Percentiles rank a stretch among this genome's conserved stretches.
Evolutionary conservation across 35 echinoderm and acorn worm genomes (phyloP).

Genomic region (Ophiothrix spiculata): DNA sequence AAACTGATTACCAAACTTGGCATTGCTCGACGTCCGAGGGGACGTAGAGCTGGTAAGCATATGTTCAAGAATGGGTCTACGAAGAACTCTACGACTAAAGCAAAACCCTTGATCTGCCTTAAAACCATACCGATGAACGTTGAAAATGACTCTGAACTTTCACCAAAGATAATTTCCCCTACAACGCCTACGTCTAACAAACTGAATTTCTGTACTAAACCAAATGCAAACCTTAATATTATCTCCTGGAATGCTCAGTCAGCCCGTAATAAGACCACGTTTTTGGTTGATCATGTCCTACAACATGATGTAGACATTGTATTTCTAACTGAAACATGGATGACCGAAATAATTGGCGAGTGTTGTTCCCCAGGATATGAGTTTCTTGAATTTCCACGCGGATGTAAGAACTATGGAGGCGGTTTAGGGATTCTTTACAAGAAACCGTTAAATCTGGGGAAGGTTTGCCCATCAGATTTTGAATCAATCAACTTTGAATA

Average conservation of each 20-base stretch:
- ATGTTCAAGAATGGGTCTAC: background rate
- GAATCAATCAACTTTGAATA: background rate
- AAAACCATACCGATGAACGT: background rate
- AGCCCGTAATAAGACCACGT: background rate
- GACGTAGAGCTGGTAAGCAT: background rate
- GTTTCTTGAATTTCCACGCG: background rate
- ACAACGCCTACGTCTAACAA: background rate
- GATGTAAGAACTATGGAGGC: background rate
- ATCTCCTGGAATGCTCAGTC: background rate
- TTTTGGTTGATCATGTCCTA: background rate
- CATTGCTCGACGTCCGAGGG: background rate
- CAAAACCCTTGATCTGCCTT: background rate
- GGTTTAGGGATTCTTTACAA: background rate
- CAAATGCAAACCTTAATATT: background rate
- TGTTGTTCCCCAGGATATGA: background rate
- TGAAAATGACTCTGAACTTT: background rate
- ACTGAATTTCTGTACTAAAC: background rate
- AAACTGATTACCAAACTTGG: background rate
- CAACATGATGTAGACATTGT: background rate
- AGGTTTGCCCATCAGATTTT: background rate
- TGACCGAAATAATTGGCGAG: background rate
- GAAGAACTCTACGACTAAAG: background rate
- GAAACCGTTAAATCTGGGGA: background rate
- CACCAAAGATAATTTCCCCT: background rate
- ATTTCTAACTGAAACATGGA: background rate